Evolutionary conservation across 2,797 vertebrate genomes (phyloP).

Genomic region (Lepus oiostolus): DNA sequence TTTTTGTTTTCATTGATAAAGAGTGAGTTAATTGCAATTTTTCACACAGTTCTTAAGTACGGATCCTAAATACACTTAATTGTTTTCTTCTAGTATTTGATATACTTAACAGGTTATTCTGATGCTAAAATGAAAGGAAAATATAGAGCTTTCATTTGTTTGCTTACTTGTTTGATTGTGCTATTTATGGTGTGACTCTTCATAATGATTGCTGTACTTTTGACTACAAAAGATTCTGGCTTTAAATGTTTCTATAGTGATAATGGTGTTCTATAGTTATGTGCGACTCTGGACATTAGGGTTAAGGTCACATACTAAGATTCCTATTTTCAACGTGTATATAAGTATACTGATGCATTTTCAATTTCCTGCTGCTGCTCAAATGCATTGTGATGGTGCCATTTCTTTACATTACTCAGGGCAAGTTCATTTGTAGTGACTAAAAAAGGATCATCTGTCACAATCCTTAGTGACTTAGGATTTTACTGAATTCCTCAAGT

Average conservation of each 20-base stretch:
- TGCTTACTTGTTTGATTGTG: not conserved
- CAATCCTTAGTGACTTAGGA: not conserved
- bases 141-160: not conserved
- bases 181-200: not conserved
- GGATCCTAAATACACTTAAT: not conserved
- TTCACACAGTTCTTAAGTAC: constrained; percentile 16
- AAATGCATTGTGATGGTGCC: not conserved
- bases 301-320: not conserved
- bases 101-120: not conserved
- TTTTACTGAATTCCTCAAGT: not conserved
- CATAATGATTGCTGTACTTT: not conserved
- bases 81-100: not conserved
- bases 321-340: not conserved
- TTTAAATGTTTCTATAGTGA: not conserved
- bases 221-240: not conserved
- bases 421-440: not conserved
- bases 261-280: not conserved
- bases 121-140: not conserved
- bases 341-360: not conserved
- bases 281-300: not conserved
- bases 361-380: not conserved
- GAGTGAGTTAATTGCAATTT: not conserved
- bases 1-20: constrained; percentile 21
- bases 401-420: not conserved
- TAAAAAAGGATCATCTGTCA: not conserved